These are phyloP conservation scores for Bryconaethiops microstoma DNA, from an alignment of 2,797 vertebrate species.

Conservation along the genomic window DNA sequence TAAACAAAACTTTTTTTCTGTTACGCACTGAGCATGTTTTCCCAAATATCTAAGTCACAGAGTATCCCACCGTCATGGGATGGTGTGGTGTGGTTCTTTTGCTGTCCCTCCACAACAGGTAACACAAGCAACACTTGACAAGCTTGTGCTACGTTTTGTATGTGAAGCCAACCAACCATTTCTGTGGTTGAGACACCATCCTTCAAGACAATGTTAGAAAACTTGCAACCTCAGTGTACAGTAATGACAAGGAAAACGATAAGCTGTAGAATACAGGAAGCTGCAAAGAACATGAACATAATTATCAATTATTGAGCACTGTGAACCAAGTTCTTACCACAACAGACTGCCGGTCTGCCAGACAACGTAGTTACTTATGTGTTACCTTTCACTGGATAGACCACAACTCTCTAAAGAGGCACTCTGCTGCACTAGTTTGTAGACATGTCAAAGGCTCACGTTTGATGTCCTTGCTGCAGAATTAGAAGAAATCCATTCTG, in stretches of 20 bases:
- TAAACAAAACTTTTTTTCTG: no score
- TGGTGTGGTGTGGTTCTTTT: no score
- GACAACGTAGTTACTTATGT: constrained; percentile 35
- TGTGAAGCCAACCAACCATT: constrained; percentile 39
- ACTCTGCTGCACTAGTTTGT: constrained; percentile 38
- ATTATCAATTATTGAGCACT: not conserved
- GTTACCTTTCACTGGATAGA: constrained; percentile 48
- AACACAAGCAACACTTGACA: no score
- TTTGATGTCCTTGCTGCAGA: constrained; percentile 43
- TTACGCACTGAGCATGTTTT: no score
- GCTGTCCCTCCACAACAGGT: no score
- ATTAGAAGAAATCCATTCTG: constrained; percentile 35
- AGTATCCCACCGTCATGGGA: no score
- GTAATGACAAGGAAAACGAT: constrained; percentile 22
- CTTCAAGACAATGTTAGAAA: constrained; percentile 31
- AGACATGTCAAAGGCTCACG: constrained; percentile 18
- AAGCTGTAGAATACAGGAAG: not conserved
- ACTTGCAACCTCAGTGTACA: constrained; percentile 30
- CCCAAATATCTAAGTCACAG: no score
- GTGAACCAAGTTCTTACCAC: constrained; percentile 33
- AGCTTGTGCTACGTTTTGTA: constrained; percentile 4
- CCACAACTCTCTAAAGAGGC: constrained; percentile 21
- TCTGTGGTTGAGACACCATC: constrained; percentile 29
- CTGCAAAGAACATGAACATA: not conserved
- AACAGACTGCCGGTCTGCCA: constrained; percentile 45